Conservation (phyloP, 1,140 invertebrate genomes). For the Aphaenogaster ashmeadi region DNA sequence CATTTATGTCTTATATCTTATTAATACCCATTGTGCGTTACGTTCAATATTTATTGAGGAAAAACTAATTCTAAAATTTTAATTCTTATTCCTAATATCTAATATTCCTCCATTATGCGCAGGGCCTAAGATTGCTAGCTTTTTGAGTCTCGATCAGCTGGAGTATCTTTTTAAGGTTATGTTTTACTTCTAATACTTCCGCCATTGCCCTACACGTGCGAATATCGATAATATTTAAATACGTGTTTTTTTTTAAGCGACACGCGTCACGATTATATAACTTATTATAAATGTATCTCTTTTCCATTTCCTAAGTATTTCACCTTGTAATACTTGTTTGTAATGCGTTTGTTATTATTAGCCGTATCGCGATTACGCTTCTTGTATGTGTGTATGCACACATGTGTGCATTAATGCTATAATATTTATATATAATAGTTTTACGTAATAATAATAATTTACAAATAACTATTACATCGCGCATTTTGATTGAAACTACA, state of each 20-base stretch:
- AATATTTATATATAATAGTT: conserved; percentile 5
- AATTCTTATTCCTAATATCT: no score
- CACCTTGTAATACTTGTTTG: conserved; percentile 41
- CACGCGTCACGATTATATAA: background rate
- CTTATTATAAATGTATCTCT: conserved; percentile 46
- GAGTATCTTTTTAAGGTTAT: background rate
- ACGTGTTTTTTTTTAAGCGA: background rate
- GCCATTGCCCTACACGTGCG: background rate
- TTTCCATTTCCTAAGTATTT: conserved; percentile 34
- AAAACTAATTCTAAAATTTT: no score
- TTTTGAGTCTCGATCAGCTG: background rate
- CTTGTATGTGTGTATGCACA: background rate
- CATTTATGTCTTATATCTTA: no score
- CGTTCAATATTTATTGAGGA: no score
- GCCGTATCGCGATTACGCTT: conserved; percentile 14
- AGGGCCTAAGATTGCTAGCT: background rate
- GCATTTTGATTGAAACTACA: background rate
- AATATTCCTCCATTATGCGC: no score
- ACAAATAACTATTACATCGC: background rate
- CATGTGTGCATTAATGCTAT: no score
- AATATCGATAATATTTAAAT: background rate
- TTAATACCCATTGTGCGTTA: no score
- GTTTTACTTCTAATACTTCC: background rate
- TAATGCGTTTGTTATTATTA: conserved; percentile 22
- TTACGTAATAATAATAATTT: conserved; percentile 5